These are phyloP conservation scores for Eublepharis macularius DNA, from an alignment of 2,113 vertebrate genomes.

Conservation along the genomic window DNA sequence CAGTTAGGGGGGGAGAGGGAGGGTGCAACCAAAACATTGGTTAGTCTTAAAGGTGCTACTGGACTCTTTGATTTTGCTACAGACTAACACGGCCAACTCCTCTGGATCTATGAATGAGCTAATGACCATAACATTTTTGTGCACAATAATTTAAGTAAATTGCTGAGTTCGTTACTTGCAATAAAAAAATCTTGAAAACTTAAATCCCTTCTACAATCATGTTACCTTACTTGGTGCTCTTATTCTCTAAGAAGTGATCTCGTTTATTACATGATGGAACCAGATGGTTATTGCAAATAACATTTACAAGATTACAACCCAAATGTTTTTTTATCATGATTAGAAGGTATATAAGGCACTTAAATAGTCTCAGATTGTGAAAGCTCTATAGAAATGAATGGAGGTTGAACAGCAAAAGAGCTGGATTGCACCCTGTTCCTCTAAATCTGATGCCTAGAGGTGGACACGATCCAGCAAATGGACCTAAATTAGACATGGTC, in stretches of 20 bases:
- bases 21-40: too few relatives aligned
- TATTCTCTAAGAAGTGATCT: background rate
- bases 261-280: background rate
- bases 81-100: too few relatives aligned
- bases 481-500: too few relatives aligned
- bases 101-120: too few relatives aligned
- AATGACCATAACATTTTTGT: too few relatives aligned
- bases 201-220: background rate
- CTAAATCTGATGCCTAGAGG: background rate
- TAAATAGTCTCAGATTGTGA: background rate
- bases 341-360: background rate
- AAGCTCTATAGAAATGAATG: background rate
- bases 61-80: too few relatives aligned
- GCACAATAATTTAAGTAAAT: too few relatives aligned
- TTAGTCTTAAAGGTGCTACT: too few relatives aligned
- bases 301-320: background rate
- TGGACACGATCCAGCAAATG: too few relatives aligned
- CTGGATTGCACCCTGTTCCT: background rate
- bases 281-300: constrained; percentile 1
- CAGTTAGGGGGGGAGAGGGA: too few relatives aligned
- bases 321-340: background rate
- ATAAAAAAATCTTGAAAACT: too few relatives aligned
- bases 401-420: background rate
- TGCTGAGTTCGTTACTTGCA: too few relatives aligned
- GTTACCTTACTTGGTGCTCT: background rate